Evolutionary conservation across 2,113 vertebrate genomes (phyloP).

Genomic region (Suncus etruscus): DNA sequence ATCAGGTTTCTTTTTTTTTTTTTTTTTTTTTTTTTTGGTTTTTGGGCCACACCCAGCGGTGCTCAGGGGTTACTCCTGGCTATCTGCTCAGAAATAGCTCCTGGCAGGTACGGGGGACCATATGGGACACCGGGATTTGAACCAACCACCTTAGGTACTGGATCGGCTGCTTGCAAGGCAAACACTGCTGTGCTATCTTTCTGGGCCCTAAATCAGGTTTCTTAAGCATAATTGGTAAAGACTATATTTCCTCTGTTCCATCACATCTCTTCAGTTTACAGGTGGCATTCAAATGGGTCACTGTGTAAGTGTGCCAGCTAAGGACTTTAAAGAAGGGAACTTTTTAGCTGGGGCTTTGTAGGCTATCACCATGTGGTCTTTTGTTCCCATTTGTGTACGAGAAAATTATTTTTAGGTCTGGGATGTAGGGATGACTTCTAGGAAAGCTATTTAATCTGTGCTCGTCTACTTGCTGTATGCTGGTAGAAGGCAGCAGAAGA

Average conservation of each 20-base stretch:
- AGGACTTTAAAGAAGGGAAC: background rate
- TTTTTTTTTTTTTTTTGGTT: too few species aligned
- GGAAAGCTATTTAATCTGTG: background rate
- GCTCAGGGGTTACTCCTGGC: too few species aligned
- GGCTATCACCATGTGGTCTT: background rate
- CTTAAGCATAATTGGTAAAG: background rate
- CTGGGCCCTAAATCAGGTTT: conserved; percentile 26
- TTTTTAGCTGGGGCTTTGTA: background rate
- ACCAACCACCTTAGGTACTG: too few species aligned
- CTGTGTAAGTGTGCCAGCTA: background rate
- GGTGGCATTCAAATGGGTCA: background rate
- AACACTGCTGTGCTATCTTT: too few species aligned
- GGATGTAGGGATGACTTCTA: background rate
- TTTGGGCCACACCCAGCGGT: too few species aligned
- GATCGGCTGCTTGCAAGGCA: too few species aligned
- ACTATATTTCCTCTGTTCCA: background rate
- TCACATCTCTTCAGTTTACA: too few species aligned
- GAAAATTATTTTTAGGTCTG: background rate
- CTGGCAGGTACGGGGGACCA: too few species aligned
- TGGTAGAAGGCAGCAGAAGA: background rate
- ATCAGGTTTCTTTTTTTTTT: conserved; percentile 15
- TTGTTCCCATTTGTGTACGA: background rate
- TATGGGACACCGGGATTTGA: too few species aligned
- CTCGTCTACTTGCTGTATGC: background rate
- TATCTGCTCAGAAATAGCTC: too few species aligned